These are phyloP conservation scores for Sebastiscus tertius DNA, from an alignment of 2,797 vertebrate genomes.

Conservation along the genomic window DNA sequence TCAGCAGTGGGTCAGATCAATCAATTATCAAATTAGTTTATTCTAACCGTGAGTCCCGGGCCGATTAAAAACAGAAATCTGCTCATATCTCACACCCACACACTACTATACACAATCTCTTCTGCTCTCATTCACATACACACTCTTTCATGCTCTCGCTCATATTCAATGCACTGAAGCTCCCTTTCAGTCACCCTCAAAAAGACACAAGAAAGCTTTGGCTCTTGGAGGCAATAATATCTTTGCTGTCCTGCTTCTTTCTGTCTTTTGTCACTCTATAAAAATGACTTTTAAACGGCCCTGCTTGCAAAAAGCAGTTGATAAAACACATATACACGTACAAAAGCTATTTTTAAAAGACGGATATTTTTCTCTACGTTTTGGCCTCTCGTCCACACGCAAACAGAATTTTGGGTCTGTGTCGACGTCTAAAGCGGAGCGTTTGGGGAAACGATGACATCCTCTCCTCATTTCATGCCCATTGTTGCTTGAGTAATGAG, in stretches of 20 bases:
- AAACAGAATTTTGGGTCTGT: no score
- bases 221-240: neutral
- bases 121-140: constrained; percentile 8
- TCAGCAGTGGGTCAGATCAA: constrained; percentile 25
- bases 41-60: neutral
- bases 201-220: neutral
- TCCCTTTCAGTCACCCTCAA: neutral
- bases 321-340: neutral
- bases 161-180: neutral
- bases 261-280: neutral
- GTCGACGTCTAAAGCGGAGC: no score
- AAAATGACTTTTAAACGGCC: neutral
- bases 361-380: no score
- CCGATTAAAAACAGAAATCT: constrained; percentile 16
- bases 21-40: constrained; percentile 48
- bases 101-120: neutral
- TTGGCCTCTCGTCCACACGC: no score
- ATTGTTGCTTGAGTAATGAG: no score
- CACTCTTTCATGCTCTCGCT: neutral
- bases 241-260: neutral
- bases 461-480: no score
- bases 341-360: no score
- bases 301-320: neutral
- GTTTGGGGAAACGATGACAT: no score
- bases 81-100: constrained; percentile 5